These are phyloP conservation scores for Drosophila kambysellisi DNA, from an alignment of 2,888 invertebrate genomes.

Conservation along the genomic window DNA sequence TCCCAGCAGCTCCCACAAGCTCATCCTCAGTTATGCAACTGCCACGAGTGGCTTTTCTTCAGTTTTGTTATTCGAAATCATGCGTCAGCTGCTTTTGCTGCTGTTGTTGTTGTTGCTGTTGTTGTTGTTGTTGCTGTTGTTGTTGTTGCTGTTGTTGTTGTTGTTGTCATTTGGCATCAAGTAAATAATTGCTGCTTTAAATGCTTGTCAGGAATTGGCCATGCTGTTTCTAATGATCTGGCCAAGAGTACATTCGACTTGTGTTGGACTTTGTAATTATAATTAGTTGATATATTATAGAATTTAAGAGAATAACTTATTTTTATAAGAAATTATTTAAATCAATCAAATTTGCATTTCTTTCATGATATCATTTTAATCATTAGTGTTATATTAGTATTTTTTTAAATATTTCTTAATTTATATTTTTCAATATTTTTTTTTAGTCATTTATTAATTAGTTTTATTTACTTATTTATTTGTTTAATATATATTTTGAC, in stretches of 20 bases:
- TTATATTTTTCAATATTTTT: neutral
- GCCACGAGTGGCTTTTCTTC: slow-evolving; percentile 2
- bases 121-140: slow-evolving; percentile 45
- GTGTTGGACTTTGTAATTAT: neutral
- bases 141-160: slow-evolving; percentile 47
- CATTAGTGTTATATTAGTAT: neutral
- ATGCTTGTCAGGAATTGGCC: slow-evolving; percentile 79
- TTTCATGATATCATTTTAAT: no score
- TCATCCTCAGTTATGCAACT: neutral
- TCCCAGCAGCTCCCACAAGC: slow-evolving; percentile 2
- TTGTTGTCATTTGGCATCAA: slow-evolving; percentile 76
- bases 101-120: slow-evolving; percentile 34
- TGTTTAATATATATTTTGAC: neutral
- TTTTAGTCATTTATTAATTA: no score
- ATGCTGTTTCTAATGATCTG: slow-evolving; percentile 41
- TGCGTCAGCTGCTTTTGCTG: slow-evolving; percentile 26
- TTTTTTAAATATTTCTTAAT: neutral
- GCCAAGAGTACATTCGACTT: neutral
- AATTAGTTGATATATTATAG: neutral
- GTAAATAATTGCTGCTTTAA: slow-evolving; percentile 83
- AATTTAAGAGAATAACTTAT: no score
- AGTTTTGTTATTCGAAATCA: slow-evolving; percentile 42
- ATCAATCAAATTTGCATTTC: no score
- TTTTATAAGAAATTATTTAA: no score
- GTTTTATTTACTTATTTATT: neutral